These are phyloP conservation scores for Cryptocephalus primarius DNA, from an alignment of 2,888 invertebrate genomes.

Conservation along the genomic window DNA sequence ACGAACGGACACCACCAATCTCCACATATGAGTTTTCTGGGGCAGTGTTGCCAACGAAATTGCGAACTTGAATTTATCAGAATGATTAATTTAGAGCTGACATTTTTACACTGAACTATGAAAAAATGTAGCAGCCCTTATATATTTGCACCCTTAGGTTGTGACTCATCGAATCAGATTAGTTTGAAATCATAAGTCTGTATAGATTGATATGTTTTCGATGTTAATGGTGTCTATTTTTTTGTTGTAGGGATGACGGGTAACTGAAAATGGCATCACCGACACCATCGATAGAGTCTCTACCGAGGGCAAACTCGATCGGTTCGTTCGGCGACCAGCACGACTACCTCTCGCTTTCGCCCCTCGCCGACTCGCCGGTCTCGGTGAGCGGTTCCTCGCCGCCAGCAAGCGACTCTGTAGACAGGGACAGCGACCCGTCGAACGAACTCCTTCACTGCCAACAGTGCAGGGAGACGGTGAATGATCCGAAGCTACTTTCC, in stretches of 20 bases:
- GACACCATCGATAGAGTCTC: constrained; percentile 87
- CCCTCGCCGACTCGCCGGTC: constrained; percentile 57
- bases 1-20: too few species aligned
- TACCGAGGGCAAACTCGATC: constrained; percentile 83
- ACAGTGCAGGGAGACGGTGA: constrained; percentile 65
- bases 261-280: constrained; percentile 88
- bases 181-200: too few species aligned
- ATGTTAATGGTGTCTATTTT: constrained; percentile 7
- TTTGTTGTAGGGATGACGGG: constrained; percentile 71
- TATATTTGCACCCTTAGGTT: too few species aligned
- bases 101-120: too few species aligned
- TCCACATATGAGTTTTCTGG: too few species aligned
- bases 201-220: too few species aligned
- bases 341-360: constrained; percentile 56
- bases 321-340: constrained; percentile 75
- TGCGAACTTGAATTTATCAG: too few species aligned
- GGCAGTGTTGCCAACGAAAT: too few species aligned
- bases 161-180: too few species aligned
- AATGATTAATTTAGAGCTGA: too few species aligned
- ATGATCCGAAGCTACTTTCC: constrained; percentile 63
- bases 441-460: constrained; percentile 41
- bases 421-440: constrained; percentile 43
- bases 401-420: constrained; percentile 74
- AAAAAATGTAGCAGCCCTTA: too few species aligned
- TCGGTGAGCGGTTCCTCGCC: constrained; percentile 82